A percentile compares a stretch with the other conserved stretches of the same genome.
These are phyloP conservation scores for Lasioglossum leucozonium DNA, from an alignment of 2,888 invertebrate genomes.

Conservation along the genomic window DNA sequence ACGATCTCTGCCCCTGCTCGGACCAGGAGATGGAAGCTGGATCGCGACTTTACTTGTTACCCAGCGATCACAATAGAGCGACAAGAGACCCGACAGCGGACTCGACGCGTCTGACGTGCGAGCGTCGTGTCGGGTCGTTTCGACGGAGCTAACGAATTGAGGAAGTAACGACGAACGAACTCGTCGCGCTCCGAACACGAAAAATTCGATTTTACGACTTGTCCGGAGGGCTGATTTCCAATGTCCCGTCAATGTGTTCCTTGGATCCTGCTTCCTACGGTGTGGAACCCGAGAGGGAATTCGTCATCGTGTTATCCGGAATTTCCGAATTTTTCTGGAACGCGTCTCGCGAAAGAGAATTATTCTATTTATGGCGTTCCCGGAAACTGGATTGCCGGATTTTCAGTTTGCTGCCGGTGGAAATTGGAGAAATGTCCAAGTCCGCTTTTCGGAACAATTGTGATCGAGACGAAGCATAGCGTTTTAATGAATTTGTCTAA, in stretches of 20 bases:
- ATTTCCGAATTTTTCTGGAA: not conserved
- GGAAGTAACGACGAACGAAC: not conserved
- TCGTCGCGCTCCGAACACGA: not conserved
- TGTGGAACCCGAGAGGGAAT: not conserved
- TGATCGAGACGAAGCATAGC: not conserved
- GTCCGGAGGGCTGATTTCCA: not conserved
- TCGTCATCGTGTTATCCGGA: not conserved
- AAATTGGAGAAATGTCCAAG: not conserved
- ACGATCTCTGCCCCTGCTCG: too few relatives aligned
- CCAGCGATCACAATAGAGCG: not conserved
- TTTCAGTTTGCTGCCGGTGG: not conserved
- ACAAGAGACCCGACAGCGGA: not conserved
- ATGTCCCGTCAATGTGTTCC: not conserved
- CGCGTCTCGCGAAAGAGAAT: not conserved
- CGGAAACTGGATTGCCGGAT: not conserved
- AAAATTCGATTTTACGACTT: constrained; percentile 1
- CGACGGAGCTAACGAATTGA: constrained; percentile 22
- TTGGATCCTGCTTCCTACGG: not conserved
- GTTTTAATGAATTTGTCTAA: not conserved
- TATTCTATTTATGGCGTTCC: not conserved
- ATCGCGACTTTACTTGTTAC: too few relatives aligned
- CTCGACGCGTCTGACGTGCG: not conserved
- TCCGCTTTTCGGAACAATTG: not conserved
- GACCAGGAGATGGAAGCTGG: too few relatives aligned
- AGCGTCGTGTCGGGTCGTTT: constrained; percentile 7